Percentiles rank a stretch among this genome's conserved stretches.
Conservation (phyloP, 1,140 invertebrate species). For the Tetragnatha versicolor region DNA sequence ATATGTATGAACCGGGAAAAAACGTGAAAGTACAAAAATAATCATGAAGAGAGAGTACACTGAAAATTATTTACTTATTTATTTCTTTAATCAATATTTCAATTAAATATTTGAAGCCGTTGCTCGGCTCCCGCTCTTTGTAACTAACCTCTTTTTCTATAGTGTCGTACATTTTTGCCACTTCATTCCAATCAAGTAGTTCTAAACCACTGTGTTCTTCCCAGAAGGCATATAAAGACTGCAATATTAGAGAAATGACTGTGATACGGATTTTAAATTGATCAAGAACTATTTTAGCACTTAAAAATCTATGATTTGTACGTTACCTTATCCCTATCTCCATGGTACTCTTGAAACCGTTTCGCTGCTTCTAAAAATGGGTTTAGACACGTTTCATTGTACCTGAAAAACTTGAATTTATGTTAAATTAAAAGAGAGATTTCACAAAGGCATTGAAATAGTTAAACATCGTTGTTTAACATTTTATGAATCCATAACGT, state of each 20-base stretch:
- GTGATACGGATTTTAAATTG: neutral
- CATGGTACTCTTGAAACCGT: neutral
- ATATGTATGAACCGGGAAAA: too few species aligned
- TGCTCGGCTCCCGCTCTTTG: too few species aligned
- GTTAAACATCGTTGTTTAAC: too few species aligned
- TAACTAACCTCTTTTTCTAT: slow-evolving; percentile 7
- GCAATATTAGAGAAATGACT: neutral
- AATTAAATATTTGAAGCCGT: too few species aligned
- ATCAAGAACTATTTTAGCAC: neutral
- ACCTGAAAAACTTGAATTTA: slow-evolving; percentile 1
- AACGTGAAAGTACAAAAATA: too few species aligned
- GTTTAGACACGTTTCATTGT: neutral
- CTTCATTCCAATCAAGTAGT: neutral
- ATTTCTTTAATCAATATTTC: too few species aligned
- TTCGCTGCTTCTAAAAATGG: neutral
- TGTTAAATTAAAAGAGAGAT: neutral
- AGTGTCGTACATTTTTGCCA: neutral
- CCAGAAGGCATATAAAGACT: neutral
- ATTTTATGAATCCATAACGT: too few species aligned
- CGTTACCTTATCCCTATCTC: neutral
- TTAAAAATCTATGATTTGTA: neutral
- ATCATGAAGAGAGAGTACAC: too few species aligned
- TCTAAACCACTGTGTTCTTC: neutral
- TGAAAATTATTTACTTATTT: too few species aligned
- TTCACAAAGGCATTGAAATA: neutral